Evolutionary conservation across 1,140 invertebrate species (phyloP).

Genomic region (Orchestia grillus): DNA sequence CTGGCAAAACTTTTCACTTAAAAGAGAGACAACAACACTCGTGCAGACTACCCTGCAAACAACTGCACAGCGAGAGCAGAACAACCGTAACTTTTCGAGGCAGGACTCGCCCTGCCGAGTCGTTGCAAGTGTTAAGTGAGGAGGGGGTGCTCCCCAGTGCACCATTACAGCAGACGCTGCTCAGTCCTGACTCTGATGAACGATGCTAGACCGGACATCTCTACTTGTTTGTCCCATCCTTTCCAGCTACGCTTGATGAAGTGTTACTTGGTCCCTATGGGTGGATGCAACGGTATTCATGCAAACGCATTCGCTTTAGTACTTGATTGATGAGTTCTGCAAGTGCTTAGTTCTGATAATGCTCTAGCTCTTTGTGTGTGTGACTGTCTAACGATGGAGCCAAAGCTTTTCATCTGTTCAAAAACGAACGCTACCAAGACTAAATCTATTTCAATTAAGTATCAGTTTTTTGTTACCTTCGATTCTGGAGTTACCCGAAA

Average conservation of each 20-base stretch:
- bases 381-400: background rate
- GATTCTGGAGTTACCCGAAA: background rate
- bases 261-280: background rate
- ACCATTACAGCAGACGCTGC: background rate
- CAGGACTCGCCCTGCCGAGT: background rate
- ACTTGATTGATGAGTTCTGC: background rate
- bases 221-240: background rate
- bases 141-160: background rate
- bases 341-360: background rate
- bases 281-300: background rate
- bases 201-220: background rate
- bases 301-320: background rate
- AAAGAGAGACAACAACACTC: background rate
- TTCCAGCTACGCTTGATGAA: background rate
- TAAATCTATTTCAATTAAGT: background rate
- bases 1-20: background rate
- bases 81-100: background rate
- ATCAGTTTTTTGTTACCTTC: background rate
- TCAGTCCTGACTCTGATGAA: background rate
- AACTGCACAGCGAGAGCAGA: background rate
- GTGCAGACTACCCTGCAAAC: background rate
- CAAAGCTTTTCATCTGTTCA: background rate
- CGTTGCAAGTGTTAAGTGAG: background rate
- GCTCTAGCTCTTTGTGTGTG: background rate
- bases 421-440: background rate